These are phyloP conservation scores for Brachionus rubens DNA, from an alignment of 1,140 invertebrate species.

Conservation along the genomic window DNA sequence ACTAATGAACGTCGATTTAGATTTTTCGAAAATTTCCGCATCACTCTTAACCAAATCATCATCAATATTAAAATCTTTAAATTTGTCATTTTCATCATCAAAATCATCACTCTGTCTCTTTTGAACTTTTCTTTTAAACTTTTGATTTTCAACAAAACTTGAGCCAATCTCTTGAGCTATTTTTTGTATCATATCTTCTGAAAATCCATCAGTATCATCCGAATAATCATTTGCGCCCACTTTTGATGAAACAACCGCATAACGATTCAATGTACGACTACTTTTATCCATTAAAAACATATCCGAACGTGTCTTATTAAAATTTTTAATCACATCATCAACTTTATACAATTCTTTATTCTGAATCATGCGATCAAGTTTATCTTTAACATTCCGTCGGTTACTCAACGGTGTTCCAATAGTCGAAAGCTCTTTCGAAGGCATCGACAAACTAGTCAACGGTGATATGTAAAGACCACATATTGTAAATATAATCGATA, in stretches of 20 bases:
- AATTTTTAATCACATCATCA: neutral
- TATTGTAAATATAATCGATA: neutral
- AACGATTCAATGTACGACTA: too few relatives aligned
- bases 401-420: slow-evolving; percentile 7
- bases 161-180: slow-evolving; percentile 10
- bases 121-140: neutral
- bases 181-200: slow-evolving; percentile 7
- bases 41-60: neutral
- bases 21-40: neutral
- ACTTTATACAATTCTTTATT: neutral
- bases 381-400: neutral
- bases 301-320: neutral
- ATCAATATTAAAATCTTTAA: neutral
- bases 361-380: neutral
- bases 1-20: neutral
- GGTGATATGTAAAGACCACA: neutral
- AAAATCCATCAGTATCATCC: neutral
- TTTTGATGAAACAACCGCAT: too few relatives aligned
- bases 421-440: neutral
- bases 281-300: too few relatives aligned
- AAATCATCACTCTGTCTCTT: neutral
- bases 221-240: too few relatives aligned
- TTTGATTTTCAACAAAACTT: slow-evolving; percentile 28
- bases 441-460: neutral
- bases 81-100: too few relatives aligned